Evolutionary conservation across 2,888 invertebrate species (phyloP).

Genomic region (Parnassius apollo): DNA sequence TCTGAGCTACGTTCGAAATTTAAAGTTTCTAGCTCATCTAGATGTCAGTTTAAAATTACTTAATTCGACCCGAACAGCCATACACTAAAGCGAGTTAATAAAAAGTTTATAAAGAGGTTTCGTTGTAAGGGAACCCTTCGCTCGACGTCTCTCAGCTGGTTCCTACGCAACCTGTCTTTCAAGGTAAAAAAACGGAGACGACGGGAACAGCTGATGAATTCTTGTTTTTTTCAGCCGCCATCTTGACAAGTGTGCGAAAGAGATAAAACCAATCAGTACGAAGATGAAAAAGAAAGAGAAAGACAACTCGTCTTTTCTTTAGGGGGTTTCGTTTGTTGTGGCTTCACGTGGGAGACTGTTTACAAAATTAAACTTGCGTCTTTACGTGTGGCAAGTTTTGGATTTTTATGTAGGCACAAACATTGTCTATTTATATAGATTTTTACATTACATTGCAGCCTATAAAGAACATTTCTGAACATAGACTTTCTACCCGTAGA

Average conservation of each 20-base stretch:
- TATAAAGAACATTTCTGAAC: too few relatives aligned
- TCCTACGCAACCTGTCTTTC: conserved; percentile 35
- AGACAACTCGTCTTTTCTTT: background rate
- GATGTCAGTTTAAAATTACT: too few relatives aligned
- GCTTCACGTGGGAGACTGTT: conserved; percentile 13
- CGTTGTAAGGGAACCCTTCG: background rate
- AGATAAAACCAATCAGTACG: background rate
- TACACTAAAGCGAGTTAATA: background rate
- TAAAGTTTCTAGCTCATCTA: too few relatives aligned
- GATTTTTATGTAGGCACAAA: too few relatives aligned
- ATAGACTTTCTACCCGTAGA: too few relatives aligned
- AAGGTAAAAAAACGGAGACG: conserved; percentile 29
- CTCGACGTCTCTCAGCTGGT: conserved; percentile 26
- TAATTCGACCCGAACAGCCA: too few relatives aligned
- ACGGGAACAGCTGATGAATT: conserved; percentile 34
- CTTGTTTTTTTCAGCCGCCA: conserved; percentile 20
- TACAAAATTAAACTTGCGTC: background rate
- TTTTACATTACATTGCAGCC: too few relatives aligned
- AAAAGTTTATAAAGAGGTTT: conserved; percentile 5
- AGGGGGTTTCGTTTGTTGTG: background rate
- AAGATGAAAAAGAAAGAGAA: background rate
- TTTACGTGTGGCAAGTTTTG: background rate
- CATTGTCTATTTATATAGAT: too few relatives aligned
- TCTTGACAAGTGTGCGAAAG: conserved; percentile 18
- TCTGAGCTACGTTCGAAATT: too few relatives aligned